Percentiles rank a stretch among this genome's conserved stretches.
Evolutionary conservation across 2,113 vertebrate genomes (phyloP).

Genomic region (Cyanoramphus novaezelandiae): DNA sequence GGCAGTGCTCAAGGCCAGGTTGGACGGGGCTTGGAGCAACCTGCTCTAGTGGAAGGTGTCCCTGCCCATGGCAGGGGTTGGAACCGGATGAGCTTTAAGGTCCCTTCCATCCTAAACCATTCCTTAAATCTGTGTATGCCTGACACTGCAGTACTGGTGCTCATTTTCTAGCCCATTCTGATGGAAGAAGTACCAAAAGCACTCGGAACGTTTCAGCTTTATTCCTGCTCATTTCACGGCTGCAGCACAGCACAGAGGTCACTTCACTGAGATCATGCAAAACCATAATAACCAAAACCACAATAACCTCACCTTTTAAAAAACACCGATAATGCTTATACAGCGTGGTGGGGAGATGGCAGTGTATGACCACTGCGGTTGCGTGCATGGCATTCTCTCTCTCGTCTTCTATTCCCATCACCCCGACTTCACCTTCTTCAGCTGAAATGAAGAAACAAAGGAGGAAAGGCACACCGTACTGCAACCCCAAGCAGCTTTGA

Average conservation of each 20-base stretch:
- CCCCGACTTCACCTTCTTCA: not conserved
- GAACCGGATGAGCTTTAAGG: not conserved
- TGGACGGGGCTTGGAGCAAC: not conserved
- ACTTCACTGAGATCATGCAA: not conserved
- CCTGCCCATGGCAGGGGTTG: not conserved
- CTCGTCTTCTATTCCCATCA: not conserved
- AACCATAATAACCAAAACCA: not conserved
- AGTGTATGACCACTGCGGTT: fast-evolving
- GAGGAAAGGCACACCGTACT: fast-evolving
- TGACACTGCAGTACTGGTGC: not conserved
- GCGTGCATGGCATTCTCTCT: fast-evolving
- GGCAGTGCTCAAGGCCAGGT: no score
- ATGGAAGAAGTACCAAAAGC: not conserved
- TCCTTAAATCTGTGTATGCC: not conserved
- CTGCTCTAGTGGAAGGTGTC: not conserved
- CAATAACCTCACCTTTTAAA: not conserved
- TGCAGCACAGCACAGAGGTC: not conserved
- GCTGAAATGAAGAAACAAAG: not conserved
- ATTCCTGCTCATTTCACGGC: not conserved
- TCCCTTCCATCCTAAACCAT: not conserved
- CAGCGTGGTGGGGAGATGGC: fast-evolving
- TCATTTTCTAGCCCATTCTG: not conserved
- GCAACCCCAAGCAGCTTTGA: fast-evolving
- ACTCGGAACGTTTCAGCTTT: not conserved
- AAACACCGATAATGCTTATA: fast-evolving